Base-by-base conservation (phyloP, 2,888 invertebrate species). In the Syrista parreyssii region DNA sequence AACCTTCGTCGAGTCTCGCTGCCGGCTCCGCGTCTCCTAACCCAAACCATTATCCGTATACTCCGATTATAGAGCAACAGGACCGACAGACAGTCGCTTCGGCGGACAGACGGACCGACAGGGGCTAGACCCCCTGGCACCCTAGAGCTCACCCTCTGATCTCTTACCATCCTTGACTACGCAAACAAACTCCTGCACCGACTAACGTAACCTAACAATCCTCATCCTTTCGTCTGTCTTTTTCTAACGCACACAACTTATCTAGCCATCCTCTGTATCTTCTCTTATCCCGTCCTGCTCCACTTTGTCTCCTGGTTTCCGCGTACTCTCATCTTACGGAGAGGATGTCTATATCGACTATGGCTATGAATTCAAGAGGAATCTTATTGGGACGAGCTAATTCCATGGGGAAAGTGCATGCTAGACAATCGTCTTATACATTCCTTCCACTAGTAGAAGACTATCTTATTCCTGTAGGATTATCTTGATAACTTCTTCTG, bases 11-110 rank as follows among this genome's bases (percentile, higher is more conserved):
- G 36, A 68, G 78, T 82, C 81, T 78, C 85, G 80, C 80, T 83
- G 80, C 84, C 81, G 78, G 74, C 81, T 76, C 81, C 83, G 80
- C 79, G 76, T 77, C 76, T 79, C 74, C 30, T 33, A 73, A 33
- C 85, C 82, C 87, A 79, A 84, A 84, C 84, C 86, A 88, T 88
- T 87, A 88, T 86, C 86, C 82, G 83, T 83, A 82, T 82, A 85
- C 83, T 81, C 79, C 87, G 86, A 88, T 88, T 88, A 88, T 86
- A 88, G 87, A 85, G 88, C 88, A 86, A 88, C 87, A 83, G 85
- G 81, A 83, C 84, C 87, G 85, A 87, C 87, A 32, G 71, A 71
- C 71, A 71, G 71, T 71, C 71, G 71, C 40, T 55, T 55, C 23
- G 40, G 40, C 40, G 40, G 40, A 55, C 40, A 86, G 85, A 86